Percentiles rank a stretch among this genome's conserved stretches.
Conservation (phyloP, 1,140 invertebrate species). For the Caenorhabditis brenneri region DNA sequence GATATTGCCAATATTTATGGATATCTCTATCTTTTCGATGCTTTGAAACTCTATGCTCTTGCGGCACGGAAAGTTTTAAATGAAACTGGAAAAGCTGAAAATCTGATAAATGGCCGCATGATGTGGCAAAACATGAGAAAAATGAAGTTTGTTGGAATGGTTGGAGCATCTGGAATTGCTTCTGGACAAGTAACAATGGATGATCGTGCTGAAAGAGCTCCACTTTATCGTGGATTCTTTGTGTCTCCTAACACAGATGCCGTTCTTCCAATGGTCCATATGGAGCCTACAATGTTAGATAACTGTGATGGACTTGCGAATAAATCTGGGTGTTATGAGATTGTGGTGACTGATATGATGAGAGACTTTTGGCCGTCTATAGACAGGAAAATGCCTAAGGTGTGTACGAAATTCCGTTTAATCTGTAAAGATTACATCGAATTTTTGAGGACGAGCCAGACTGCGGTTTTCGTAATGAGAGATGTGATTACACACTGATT, state of each 20-base stretch:
- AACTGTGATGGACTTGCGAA: slow-evolving; percentile 68
- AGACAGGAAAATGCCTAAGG: slow-evolving; percentile 64
- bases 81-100: slow-evolving; percentile 58
- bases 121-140: slow-evolving; percentile 69
- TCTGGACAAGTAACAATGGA: slow-evolving; percentile 66
- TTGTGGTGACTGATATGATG: slow-evolving; percentile 68
- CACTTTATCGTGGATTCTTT: slow-evolving; percentile 67
- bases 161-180: slow-evolving; percentile 60
- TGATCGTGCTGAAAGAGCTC: slow-evolving; percentile 68
- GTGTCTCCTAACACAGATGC: slow-evolving; percentile 66
- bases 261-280: slow-evolving; percentile 68
- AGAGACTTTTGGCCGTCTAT: slow-evolving; percentile 68
- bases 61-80: slow-evolving; percentile 64
- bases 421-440: neutral
- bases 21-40: slow-evolving; percentile 68
- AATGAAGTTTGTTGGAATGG: slow-evolving; percentile 65
- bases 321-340: slow-evolving; percentile 66
- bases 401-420: slow-evolving; percentile 24
- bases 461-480: slow-evolving; percentile 66
- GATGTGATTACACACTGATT: slow-evolving; percentile 67
- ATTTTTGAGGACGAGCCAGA: slow-evolving; percentile 59
- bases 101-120: slow-evolving; percentile 60
- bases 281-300: slow-evolving; percentile 60
- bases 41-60: slow-evolving; percentile 67
- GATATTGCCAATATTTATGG: slow-evolving; percentile 69